A percentile compares a stretch with the other conserved stretches of the same genome.
Evolutionary conservation across 2,888 invertebrate species (phyloP).

Genomic region (Augiades crinisus): DNA sequence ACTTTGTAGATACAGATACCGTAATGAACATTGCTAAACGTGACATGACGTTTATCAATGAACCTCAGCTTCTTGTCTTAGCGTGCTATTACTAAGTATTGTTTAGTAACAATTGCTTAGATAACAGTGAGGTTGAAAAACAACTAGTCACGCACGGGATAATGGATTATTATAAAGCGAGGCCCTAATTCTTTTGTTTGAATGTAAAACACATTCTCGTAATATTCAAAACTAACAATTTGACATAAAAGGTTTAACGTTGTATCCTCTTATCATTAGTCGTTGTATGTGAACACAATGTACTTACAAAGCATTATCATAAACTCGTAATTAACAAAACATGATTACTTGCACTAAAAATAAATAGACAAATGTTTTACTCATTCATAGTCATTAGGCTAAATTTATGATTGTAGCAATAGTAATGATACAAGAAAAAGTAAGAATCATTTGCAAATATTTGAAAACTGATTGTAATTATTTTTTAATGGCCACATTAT

Average conservation of each 20-base stretch:
- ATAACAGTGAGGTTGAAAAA: conserved; percentile 41
- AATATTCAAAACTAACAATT: neutral
- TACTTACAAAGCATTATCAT: too few relatives aligned
- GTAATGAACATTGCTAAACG: conserved; percentile 41
- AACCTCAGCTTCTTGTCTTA: conserved; percentile 43
- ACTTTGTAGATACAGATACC: too few relatives aligned
- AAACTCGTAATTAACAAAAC: too few relatives aligned
- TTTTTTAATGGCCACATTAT: conserved; percentile 36
- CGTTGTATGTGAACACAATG: neutral
- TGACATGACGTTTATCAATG: conserved; percentile 43
- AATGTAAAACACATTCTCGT: conserved; percentile 3
- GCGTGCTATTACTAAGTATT: conserved; percentile 54
- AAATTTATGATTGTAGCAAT: neutral
- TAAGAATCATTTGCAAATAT: neutral
- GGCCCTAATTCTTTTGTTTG: conserved; percentile 11
- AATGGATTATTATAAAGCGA: conserved; percentile 37
- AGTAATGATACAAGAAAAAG: neutral
- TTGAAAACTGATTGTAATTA: neutral
- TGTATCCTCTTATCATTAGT: too few relatives aligned
- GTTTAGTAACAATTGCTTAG: conserved; percentile 44
- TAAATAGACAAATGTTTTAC: neutral
- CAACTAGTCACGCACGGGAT: conserved; percentile 47
- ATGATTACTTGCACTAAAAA: too few relatives aligned
- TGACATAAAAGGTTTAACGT: too few relatives aligned
- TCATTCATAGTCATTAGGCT: neutral